Percentiles rank a stretch among this genome's conserved stretches.
These are phyloP conservation scores for Rotaria socialis DNA, from an alignment of 2,888 invertebrate genomes.

Conservation along the genomic window DNA sequence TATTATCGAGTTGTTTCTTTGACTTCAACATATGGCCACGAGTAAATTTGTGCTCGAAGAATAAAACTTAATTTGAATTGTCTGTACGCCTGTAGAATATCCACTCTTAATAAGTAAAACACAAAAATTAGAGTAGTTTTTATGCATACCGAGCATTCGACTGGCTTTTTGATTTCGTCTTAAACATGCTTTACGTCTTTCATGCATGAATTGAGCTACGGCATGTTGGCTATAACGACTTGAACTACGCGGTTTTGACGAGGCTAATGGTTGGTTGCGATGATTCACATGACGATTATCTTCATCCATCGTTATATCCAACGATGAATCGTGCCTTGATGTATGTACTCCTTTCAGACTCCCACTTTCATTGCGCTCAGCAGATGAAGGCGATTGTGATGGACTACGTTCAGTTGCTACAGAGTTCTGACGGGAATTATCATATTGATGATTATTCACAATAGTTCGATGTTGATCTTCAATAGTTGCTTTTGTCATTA, in stretches of 20 bases:
- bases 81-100: no score
- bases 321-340: not conserved
- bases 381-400: not conserved
- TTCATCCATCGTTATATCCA: not conserved
- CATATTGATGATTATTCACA: not conserved
- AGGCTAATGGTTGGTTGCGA: not conserved
- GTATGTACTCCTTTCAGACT: not conserved
- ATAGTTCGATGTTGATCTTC: not conserved
- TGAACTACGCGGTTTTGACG: not conserved
- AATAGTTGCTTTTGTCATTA: not conserved
- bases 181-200: conserved; percentile 39
- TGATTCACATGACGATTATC: not conserved
- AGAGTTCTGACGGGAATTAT: not conserved
- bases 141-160: conserved; percentile 36
- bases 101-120: no score
- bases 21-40: no score
- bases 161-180: conserved; percentile 44
- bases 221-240: conserved; percentile 13
- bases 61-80: no score
- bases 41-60: no score
- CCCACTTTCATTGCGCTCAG: not conserved
- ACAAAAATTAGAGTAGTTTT: not conserved
- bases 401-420: not conserved
- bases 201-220: not conserved
- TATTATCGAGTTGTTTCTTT: no score